Base-by-base conservation (phyloP, 2,888 invertebrate species). In the Sesamia inferens region DNA sequence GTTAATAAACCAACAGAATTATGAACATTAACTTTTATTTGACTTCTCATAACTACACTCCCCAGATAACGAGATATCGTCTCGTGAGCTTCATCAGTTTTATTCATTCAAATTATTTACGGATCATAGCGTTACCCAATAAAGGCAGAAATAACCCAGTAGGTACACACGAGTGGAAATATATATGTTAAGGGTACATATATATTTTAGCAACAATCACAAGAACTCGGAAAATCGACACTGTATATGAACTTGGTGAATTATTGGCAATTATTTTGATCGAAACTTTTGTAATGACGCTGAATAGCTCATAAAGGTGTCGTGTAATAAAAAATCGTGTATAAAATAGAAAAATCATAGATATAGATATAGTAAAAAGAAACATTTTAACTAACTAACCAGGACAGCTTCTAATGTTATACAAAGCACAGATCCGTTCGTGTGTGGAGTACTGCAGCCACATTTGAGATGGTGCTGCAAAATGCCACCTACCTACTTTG, bases 101-200 rank as follows among this genome's bases (percentile, higher is more conserved):
- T 6, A 47, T 73, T 19, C n/a, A 64, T 64, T 63, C 39, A 48
- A 57, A 57, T 75, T 74, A 63, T 24, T 63, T 74, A 39, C 13
- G n/a, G 75, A 31, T 73, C 73, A 42, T 7, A n/a, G 48, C 16
- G n/a, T 73, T 13, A 24, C 39, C 10, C 47, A 48, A 10, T 42
- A n/a, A n/a, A 24, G n/a, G 8, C 48, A 63, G 24, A 48, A 74
- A 57, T 57, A 63, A 16, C 39, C 6, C 13, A 11, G 22, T 22
- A 16, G 16, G 19, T 22, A 39, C 73, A 39, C 62, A 63, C n/a
- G 47, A 51, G 14, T 24, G 8, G 47, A 22, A 8, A 39, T 39
- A 7, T 54, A 31, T 8, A 31, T 16, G 5, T 62, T 24, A n/a
- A n/a, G n/a, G n/a, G n/a, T n/a, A n/a, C n/a, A n/a, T n/a, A 11